These are phyloP conservation scores for Trichonephila clavata DNA, from an alignment of 1,140 invertebrate genomes.

Conservation along the genomic window DNA sequence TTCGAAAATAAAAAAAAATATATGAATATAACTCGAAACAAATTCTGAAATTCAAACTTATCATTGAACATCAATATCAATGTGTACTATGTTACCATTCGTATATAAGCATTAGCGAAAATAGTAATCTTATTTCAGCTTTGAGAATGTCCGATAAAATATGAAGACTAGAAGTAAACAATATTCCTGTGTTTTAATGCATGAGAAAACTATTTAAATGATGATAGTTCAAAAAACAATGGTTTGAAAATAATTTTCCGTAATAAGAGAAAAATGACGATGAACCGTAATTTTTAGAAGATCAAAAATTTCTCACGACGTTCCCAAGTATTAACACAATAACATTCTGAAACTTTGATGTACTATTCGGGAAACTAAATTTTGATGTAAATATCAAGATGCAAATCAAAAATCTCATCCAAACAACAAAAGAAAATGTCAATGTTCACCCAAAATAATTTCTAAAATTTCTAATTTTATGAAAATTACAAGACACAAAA, in stretches of 20 bases:
- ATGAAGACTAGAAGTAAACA: no score
- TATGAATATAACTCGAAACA: no score
- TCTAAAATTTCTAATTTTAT: not conserved
- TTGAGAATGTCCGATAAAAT: no score
- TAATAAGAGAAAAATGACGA: not conserved
- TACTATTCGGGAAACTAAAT: not conserved
- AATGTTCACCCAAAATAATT: not conserved
- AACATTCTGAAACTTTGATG: not conserved
- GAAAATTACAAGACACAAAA: conserved; percentile 4
- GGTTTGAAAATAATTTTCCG: not conserved
- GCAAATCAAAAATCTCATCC: not conserved
- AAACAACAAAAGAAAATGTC: conserved; percentile 7
- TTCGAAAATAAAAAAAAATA: no score
- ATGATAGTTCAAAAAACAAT: not conserved
- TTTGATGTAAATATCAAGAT: not conserved
- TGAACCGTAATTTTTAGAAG: not conserved
- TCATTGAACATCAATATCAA: no score
- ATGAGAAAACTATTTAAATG: not conserved
- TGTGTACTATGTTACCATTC: no score
- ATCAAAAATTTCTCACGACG: not conserved
- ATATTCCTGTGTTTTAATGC: no score
- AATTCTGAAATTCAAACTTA: no score
- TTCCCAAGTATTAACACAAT: not conserved
- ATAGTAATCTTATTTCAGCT: no score
- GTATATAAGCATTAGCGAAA: no score